Conservation (phyloP, 1,140 invertebrate genomes). For the Danaus plexippus region DNA sequence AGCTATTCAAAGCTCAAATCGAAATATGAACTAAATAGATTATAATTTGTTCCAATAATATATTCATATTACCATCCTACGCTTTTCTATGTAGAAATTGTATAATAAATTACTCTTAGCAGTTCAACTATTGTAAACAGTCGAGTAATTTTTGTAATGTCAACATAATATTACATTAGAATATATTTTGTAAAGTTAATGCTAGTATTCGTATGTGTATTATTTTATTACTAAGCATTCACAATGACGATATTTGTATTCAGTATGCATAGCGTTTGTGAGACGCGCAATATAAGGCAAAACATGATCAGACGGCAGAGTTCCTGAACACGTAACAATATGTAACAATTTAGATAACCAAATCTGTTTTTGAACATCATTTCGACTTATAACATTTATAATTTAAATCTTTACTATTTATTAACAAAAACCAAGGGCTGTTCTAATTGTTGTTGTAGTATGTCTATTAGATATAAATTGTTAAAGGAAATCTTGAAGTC, state of each 20-base stretch:
- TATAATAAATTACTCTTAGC: constrained; percentile 8
- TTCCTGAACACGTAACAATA: constrained; percentile 12
- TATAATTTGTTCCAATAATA: constrained; percentile 15
- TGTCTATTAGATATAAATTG: constrained; percentile 3
- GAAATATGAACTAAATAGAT: constrained; percentile 14
- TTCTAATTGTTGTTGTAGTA: constrained; percentile 6
- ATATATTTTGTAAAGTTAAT: no score
- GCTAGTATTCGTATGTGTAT: no score
- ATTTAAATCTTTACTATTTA: no score
- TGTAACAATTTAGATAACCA: constrained; percentile 18
- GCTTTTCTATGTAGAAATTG: constrained; percentile 14
- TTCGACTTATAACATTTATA: no score
- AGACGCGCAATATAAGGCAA: constrained; percentile 3
- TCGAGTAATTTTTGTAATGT: no score
- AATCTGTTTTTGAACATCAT: constrained; percentile 2
- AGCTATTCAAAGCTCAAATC: not conserved
- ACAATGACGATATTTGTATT: constrained; percentile 15
- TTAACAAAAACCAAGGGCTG: no score
- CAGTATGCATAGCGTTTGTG: constrained; percentile 11
- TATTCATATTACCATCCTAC: constrained; percentile 18
- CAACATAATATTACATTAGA: no score
- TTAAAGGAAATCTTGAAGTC: constrained; percentile 12
- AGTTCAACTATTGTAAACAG: no score
- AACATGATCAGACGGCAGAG: constrained; percentile 1
- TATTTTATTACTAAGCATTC: no score